Base-by-base conservation (phyloP, 2,888 invertebrate species). In the Tiliacea aurago region DNA sequence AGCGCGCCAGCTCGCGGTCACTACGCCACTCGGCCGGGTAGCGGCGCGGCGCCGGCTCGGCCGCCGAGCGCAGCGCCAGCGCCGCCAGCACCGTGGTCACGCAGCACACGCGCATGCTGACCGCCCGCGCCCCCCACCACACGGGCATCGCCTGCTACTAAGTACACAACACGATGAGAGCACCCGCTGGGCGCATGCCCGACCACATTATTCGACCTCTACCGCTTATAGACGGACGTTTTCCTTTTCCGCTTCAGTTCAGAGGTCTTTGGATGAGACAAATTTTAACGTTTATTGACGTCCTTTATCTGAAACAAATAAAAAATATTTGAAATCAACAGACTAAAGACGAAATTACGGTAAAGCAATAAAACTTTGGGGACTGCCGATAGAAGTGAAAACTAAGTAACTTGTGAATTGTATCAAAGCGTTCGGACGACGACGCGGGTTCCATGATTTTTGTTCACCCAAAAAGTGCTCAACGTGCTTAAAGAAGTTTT, bases 31-130 rank as follows among this genome's bases (percentile, higher is more conserved):
- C 94, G 80, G 91, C 90, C 79, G 93, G 91, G 89, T 92, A 92
- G 79, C 93, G 94, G 84, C 96, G 94, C 84, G 93, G 93, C 84
- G 94, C 91, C 72, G 93, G 92, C 89, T 95, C 96, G 76, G 94
- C 94, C 71, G 91, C 93, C 68, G 93, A 91, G 81, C 94, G 94
- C 91, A 95, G 92, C 90, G 94, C 95, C 84, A 95, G 91, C 92
- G 94, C 94, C 88, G 94, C 95, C 77, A 95, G 90, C 89, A 94
- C 93, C 84, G 93, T 91, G 83, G 94, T 93, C 88, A 95, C 92
- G 88, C 93, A 94, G 88, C 93, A 94, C 91, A 94, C 91, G 86
- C 96, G 96, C 96, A 96, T 95, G 89, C 92, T 92, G 90, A 92
- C 90, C 85, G 90, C 90, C 87, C 93, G 91, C 90, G 90, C 92